phyloP scores from a whole-genome alignment of 2,797 vertebrate genomes.

The Lithobates pipiens region DNA sequence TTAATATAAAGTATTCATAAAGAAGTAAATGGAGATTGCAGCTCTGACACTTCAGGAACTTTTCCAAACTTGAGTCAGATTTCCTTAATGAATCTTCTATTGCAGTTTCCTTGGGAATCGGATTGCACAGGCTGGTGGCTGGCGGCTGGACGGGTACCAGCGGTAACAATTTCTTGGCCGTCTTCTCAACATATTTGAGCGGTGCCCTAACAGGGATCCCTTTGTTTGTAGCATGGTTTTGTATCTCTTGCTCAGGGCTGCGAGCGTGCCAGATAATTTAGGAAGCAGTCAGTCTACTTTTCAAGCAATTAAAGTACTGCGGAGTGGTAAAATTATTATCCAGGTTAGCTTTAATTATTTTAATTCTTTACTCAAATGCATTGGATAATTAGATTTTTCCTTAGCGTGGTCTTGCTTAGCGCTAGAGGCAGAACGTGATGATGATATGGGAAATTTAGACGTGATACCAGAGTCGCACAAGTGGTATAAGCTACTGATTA shows the following conservation, averaged over 20 bases:
- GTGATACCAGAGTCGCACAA: too few relatives aligned
- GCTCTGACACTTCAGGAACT: slow-evolving; percentile 44
- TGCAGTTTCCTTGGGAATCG: slow-evolving; percentile 21
- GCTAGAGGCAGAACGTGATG: too few relatives aligned
- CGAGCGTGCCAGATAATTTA: not conserved
- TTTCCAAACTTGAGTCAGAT: slow-evolving; percentile 37
- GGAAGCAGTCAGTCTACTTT: too few relatives aligned
- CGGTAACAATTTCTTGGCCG: slow-evolving; percentile 36
- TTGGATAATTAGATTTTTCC: too few relatives aligned
- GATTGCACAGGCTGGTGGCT: slow-evolving; percentile 12
- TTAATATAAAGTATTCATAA: slow-evolving; percentile 41
- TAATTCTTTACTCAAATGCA: too few relatives aligned
- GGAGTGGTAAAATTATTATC: too few relatives aligned
- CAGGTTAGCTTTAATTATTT: too few relatives aligned
- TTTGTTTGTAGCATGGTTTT: not conserved
- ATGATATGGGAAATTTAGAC: too few relatives aligned
- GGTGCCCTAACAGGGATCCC: not conserved
- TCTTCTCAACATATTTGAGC: not conserved
- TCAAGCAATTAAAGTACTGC: too few relatives aligned
- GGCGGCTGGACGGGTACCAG: slow-evolving; percentile 25
- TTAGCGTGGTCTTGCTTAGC: too few relatives aligned
- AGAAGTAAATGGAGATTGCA: slow-evolving; percentile 16
- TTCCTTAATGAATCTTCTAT: slow-evolving; percentile 47
- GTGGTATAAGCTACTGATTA: too few relatives aligned
- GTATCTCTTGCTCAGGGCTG: not conserved